Conservation (phyloP, 2,113 vertebrate species). For the Saccopteryx bilineata region DNA sequence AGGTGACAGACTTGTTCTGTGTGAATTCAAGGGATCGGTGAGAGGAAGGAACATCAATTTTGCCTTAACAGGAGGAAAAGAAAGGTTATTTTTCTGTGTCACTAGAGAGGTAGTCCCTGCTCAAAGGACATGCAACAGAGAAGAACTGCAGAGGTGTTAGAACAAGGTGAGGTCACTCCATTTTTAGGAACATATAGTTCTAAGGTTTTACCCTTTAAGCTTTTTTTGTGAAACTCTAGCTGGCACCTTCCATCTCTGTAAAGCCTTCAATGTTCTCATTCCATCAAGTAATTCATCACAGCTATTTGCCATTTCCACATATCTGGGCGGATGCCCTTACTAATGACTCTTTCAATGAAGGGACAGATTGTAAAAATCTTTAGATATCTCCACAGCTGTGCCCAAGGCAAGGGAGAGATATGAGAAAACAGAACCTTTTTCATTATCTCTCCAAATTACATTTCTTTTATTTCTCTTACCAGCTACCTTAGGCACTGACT, state of each 20-base stretch:
- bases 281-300: background rate
- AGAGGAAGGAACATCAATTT: background rate
- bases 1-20: background rate
- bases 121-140: background rate
- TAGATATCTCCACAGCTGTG: background rate
- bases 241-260: background rate
- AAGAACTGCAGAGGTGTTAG: background rate
- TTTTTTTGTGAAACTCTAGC: background rate
- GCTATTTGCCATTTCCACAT: background rate
- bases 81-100: background rate
- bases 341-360: background rate
- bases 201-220: background rate
- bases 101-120: background rate
- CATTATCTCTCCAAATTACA: background rate
- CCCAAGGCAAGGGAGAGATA: background rate
- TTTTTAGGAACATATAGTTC: background rate
- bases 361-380: background rate
- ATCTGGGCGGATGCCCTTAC: background rate
- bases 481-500: background rate
- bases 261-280: background rate
- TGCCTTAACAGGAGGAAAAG: background rate
- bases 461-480: constrained; percentile 35
- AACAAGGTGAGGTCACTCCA: background rate
- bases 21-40: background rate
- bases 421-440: background rate